Base-by-base conservation (phyloP, 1,140 invertebrate genomes). In the Oryzaephilus surinamensis region DNA sequence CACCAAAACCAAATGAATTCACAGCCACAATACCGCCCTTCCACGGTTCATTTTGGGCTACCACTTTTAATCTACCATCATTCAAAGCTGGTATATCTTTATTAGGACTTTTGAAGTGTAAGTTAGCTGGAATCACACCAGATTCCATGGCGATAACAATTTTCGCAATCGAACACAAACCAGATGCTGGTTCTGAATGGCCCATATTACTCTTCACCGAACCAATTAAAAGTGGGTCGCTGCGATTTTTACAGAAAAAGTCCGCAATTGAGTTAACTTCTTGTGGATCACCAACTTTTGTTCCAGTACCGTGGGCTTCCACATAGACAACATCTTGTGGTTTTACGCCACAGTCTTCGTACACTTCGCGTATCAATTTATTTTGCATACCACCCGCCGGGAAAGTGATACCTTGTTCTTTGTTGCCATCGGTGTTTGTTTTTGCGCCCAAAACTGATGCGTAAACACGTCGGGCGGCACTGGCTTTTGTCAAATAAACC, bases 171-270 rank as follows among this genome's bases (percentile, higher is more conserved):
- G 89, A 84, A 57, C 88, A 90, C 0, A 95, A 58, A 21, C 89
- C 89, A 46, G 92, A 96, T 0, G 91, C 89, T 3, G 92, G 84
- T 63, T 98, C 94, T 3, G 92, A 80, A 55, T 99, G 95, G 0
- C 95, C 95, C 88, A 97, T 95, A 63, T 97, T 99, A 1, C 89
- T 93, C 60, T 99, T 99, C 0, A 96, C 84, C 0, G 93, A 96
- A 2, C 95, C 95, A 54, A 99, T 80, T 2, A 95, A 60, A 12
- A 98, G 65, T 2, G 93, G 89, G 1, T 63, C 65, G 7, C 74
- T 69, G 6, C 94, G 74, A 39, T 81, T 79, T 58, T 81, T 81
- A 62, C 92, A 97, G 64, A 97, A 96, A 14, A 95, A 71, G 33
- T 92, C 82, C 0, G 81, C 81, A 39, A 98, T 91, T 0, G 90